Conservation (phyloP, 2,888 invertebrate genomes). For the Plagodis pulveraria region DNA sequence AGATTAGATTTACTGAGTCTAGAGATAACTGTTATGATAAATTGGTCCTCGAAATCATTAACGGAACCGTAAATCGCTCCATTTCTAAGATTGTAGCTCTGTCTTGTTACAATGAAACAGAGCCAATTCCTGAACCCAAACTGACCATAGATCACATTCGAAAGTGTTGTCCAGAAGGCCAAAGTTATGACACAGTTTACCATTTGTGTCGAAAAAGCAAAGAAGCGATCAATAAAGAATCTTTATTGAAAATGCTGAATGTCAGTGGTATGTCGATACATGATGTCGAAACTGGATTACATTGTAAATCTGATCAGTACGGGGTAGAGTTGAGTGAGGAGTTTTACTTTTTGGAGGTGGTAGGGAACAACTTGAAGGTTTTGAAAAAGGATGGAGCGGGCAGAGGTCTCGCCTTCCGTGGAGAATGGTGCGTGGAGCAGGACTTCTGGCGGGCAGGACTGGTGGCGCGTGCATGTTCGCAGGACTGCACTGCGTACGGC, state of each 20-base stretch:
- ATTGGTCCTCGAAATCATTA: slow-evolving; percentile 59
- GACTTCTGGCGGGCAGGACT: slow-evolving; percentile 46
- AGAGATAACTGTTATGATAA: slow-evolving; percentile 64
- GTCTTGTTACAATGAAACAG: slow-evolving; percentile 56
- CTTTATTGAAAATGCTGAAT: slow-evolving; percentile 53
- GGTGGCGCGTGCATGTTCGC: slow-evolving; percentile 68
- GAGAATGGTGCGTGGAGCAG: slow-evolving; percentile 78
- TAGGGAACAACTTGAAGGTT: slow-evolving; percentile 57
- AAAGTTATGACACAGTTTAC: slow-evolving; percentile 61
- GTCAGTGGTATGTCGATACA: slow-evolving; percentile 53
- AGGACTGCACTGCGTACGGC: slow-evolving; percentile 57
- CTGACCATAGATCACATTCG: slow-evolving; percentile 57
- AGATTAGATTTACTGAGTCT: slow-evolving; percentile 37
- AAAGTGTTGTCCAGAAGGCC: slow-evolving; percentile 72
- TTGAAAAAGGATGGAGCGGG: slow-evolving; percentile 43
- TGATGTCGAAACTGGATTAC: slow-evolving; percentile 60
- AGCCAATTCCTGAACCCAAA: slow-evolving; percentile 38
- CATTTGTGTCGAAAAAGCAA: slow-evolving; percentile 60
- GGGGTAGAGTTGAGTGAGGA: slow-evolving; percentile 61
- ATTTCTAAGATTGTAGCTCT: slow-evolving; percentile 66
- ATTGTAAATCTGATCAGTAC: slow-evolving; percentile 67
- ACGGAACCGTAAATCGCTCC: slow-evolving; percentile 54
- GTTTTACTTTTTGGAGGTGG: slow-evolving; percentile 53
- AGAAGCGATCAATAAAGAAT: slow-evolving; percentile 47
- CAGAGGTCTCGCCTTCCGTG: slow-evolving; percentile 45